These are phyloP conservation scores for Ceyx melanurus DNA, from an alignment of 2,113 vertebrate species.

Conservation along the genomic window DNA sequence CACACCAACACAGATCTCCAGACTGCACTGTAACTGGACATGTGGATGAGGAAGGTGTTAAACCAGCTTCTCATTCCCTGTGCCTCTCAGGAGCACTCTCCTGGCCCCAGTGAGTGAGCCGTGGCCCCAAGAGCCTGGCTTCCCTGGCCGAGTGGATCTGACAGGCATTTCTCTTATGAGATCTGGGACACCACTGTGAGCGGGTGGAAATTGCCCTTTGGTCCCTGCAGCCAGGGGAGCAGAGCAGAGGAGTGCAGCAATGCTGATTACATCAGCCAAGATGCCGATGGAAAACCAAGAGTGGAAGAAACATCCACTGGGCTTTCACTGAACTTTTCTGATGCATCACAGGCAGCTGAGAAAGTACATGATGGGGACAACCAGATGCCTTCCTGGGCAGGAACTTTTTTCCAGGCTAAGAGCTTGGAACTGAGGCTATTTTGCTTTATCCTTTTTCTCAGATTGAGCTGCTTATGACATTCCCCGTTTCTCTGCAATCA, in stretches of 20 bases:
- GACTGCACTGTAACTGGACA: no score
- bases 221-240: background rate
- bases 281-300: background rate
- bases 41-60: background rate
- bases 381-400: background rate
- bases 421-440: background rate
- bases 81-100: background rate
- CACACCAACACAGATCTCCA: background rate
- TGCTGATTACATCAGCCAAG: background rate
- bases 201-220: background rate
- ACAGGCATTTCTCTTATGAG: background rate
- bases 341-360: background rate
- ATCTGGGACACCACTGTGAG: background rate
- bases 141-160: background rate
- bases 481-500: slow-evolving; percentile 10
- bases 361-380: background rate
- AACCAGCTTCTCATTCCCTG: background rate
- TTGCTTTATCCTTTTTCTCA: background rate
- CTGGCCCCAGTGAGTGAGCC: fast-evolving
- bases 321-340: background rate
- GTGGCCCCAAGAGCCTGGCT: background rate
- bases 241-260: background rate
- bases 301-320: background rate
- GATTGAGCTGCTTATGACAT: background rate
- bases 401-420: background rate